Evolutionary conservation across 2,113 vertebrate genomes (phyloP).

Genomic region (Psittacara wagleri): DNA sequence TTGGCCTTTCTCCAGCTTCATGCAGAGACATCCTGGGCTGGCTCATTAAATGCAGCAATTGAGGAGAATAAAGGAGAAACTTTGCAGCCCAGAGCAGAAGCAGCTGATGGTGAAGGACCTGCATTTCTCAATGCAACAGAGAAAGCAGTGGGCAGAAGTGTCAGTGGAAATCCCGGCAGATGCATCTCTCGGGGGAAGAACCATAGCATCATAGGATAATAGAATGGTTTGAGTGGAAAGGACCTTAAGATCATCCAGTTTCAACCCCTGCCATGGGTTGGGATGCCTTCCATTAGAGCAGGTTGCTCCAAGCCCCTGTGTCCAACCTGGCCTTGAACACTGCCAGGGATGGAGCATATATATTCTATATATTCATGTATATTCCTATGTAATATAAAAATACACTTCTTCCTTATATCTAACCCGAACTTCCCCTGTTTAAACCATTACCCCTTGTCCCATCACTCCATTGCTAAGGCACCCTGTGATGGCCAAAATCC

Average conservation of each 20-base stretch:
- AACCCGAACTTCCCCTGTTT: not conserved
- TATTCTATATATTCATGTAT: not conserved
- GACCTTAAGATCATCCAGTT: not conserved
- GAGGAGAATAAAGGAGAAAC: not conserved
- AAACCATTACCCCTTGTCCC: not conserved
- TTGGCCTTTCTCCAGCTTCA: not conserved
- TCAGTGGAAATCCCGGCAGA: not conserved
- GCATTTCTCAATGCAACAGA: accelerated
- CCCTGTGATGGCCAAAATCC: not conserved
- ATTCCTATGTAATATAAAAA: not conserved
- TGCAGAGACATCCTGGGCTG: not conserved
- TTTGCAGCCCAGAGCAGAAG: not conserved
- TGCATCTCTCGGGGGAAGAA: not conserved
- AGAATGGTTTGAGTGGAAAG: not conserved
- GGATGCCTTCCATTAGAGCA: not conserved
- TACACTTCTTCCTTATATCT: not conserved
- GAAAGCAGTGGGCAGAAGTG: not conserved
- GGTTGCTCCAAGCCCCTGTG: not conserved
- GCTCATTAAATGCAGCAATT: not conserved
- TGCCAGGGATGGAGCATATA: not conserved
- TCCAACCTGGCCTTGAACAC: not conserved
- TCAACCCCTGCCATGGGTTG: accelerated
- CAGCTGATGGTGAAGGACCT: not conserved
- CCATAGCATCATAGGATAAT: not conserved
- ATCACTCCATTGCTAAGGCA: not conserved